phyloP scores from a whole-genome alignment of 2,888 invertebrate genomes.

The Heliconius sara region DNA sequence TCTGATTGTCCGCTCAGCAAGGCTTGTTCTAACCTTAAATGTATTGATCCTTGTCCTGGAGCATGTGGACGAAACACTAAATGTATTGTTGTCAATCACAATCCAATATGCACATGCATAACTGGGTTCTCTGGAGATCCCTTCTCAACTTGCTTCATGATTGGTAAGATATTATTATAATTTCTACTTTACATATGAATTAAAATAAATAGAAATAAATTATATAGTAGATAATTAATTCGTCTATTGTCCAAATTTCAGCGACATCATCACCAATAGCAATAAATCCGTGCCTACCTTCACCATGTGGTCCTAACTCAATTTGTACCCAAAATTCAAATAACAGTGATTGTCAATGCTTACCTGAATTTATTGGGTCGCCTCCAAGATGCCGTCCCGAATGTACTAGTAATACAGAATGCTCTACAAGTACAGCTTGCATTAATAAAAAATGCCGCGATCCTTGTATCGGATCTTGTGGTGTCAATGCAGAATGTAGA shows the following conservation, averaged over 20 bases:
- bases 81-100: slow-evolving; percentile 86
- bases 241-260: slow-evolving; percentile 47
- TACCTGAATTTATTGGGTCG: slow-evolving; percentile 84
- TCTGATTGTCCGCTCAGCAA: slow-evolving; percentile 87
- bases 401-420: slow-evolving; percentile 88
- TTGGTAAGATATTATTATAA: slow-evolving; percentile 61
- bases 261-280: slow-evolving; percentile 65
- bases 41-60: slow-evolving; percentile 89
- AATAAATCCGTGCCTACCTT: slow-evolving; percentile 85
- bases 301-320: slow-evolving; percentile 87
- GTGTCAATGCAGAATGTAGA: slow-evolving; percentile 87
- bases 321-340: slow-evolving; percentile 85
- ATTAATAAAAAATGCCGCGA: slow-evolving; percentile 88
- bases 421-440: slow-evolving; percentile 85
- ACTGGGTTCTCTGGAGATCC: slow-evolving; percentile 88
- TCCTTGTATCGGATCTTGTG: slow-evolving; percentile 88
- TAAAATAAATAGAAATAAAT: background rate
- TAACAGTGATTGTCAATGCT: slow-evolving; percentile 86
- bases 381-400: slow-evolving; percentile 88
- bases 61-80: slow-evolving; percentile 87
- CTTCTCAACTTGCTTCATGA: slow-evolving; percentile 85
- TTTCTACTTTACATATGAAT: background rate
- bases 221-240: background rate
- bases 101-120: slow-evolving; percentile 87
- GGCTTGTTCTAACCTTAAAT: slow-evolving; percentile 90